These are phyloP conservation scores for Hemithea aestivaria DNA, from an alignment of 2,888 invertebrate genomes.

Conservation along the genomic window DNA sequence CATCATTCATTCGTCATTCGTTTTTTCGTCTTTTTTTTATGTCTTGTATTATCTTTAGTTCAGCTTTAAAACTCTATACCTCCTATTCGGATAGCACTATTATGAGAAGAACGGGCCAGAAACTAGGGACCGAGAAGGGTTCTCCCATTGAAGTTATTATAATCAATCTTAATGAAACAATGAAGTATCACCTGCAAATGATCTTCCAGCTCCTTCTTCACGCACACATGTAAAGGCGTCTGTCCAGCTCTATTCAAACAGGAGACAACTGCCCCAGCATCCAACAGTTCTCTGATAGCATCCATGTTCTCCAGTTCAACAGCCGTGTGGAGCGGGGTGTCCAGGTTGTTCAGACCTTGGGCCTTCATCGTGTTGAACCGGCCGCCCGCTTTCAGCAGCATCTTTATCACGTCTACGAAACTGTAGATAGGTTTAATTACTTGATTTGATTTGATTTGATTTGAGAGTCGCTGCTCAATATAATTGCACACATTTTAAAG, in stretches of 20 bases:
- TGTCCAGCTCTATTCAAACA: constrained; percentile 62
- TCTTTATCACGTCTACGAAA: constrained; percentile 47
- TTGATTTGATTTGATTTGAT: too few relatives aligned
- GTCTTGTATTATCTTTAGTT: too few relatives aligned
- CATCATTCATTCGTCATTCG: too few relatives aligned
- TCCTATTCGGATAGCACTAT: too few relatives aligned
- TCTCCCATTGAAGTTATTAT: too few relatives aligned
- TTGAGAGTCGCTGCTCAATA: too few relatives aligned
- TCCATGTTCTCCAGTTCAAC: constrained; percentile 63
- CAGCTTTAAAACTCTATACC: too few relatives aligned
- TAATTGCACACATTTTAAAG: too few relatives aligned
- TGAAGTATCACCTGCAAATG: constrained; percentile 63
- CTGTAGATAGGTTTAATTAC: constrained; percentile 32
- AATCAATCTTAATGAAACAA: too few relatives aligned
- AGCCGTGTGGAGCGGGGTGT: constrained; percentile 75
- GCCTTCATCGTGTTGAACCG: constrained; percentile 40
- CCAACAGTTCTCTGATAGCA: constrained; percentile 60
- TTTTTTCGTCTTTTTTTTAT: too few relatives aligned
- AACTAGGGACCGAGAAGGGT: too few relatives aligned
- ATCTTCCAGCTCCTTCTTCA: constrained; percentile 59
- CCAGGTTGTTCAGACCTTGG: constrained; percentile 28
- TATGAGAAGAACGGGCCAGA: too few relatives aligned
- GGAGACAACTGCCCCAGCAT: constrained; percentile 58
- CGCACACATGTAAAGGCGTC: constrained; percentile 75
- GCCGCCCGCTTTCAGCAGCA: constrained; percentile 49